Base-by-base conservation (phyloP, 2,113 vertebrate genomes). In the Litocranius walleri region DNA sequence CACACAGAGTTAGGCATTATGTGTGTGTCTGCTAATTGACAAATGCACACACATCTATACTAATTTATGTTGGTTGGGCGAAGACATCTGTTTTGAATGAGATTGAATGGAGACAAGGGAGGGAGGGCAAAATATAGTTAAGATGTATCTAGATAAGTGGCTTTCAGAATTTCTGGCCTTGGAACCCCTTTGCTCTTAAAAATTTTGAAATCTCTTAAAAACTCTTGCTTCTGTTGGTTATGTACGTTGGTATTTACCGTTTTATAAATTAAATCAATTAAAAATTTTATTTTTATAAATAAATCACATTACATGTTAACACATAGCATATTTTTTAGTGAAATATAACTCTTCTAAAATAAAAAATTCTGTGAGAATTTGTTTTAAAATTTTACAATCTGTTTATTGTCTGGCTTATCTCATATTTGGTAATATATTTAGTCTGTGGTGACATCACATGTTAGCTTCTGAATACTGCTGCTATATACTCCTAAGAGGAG, bases 311-410 rank as follows among this genome's bases (percentile, higher is more conserved):
- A 33, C 21, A 52, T 92, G 6, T 88, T 95, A 92, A 74, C 9
- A 23, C 43, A 45, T 14, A 62, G 40, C 36, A 57, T 71, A 91
- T 93, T 87, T 90, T 97, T 67, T 50, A 81, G 71, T 86, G 23
- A 90, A 94, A 94, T 82, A 29, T 52, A 85, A 91, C 36, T 91
- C 92, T 95, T 94, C 15, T 74, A 77, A 95, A 91, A 80, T 15
- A 36, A 91, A 62, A 48, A 71, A 36, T 43, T 85, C 48, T 91
- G 17, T 89, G 54, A 87, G 12, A 81, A 54, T 56, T 95, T 67
- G 19, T 80, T 94, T 87, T 89, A 57, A 14, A 23, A 27, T 90
- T 96, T 83, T 95, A 52, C 12, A 90, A 15, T 92, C 16, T 93
- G 23, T 61, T n/a, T 74, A n/a, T 88, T 96, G 74, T 93, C 50